Percentiles rank a stretch among this genome's conserved stretches.
Evolutionary conservation across 2,888 invertebrate genomes (phyloP).

Genomic region (Epinotia brunnichana): DNA sequence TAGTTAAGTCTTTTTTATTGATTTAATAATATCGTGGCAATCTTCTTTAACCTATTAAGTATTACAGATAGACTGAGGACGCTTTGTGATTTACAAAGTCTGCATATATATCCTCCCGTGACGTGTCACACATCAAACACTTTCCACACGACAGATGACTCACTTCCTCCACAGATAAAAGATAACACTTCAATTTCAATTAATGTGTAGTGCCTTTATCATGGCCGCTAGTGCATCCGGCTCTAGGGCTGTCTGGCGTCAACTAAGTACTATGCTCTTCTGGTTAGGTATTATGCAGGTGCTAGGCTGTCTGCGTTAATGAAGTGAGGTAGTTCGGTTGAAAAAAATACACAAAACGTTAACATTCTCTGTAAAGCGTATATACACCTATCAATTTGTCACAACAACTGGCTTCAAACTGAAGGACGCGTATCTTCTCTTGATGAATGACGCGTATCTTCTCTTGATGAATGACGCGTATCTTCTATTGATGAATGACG

Average conservation of each 20-base stretch:
- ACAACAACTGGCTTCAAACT: too few relatives aligned
- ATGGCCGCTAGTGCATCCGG: constrained; percentile 25
- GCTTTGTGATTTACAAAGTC: background rate
- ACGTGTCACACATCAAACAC: background rate
- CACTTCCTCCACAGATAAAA: constrained; percentile 19
- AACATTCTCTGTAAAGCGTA: too few relatives aligned
- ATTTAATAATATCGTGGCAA: too few relatives aligned
- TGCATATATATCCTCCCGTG: background rate
- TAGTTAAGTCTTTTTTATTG: too few relatives aligned
- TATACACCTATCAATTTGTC: too few relatives aligned
- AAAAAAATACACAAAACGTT: background rate
- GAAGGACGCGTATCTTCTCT: too few relatives aligned
- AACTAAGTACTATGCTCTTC: constrained; percentile 17
- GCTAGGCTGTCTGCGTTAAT: background rate
- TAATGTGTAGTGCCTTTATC: constrained; percentile 20
- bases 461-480: too few relatives aligned
- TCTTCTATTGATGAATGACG: too few relatives aligned
- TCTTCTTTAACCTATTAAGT: too few relatives aligned
- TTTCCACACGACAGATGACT: constrained; percentile 8
- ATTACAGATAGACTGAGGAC: background rate
- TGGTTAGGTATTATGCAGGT: background rate
- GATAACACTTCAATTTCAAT: constrained; percentile 24
- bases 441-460: too few relatives aligned
- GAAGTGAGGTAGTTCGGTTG: background rate
- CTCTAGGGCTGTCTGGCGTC: background rate